These are phyloP conservation scores for Tetrax tetrax DNA, from an alignment of 2,113 vertebrate genomes.

Conservation along the genomic window DNA sequence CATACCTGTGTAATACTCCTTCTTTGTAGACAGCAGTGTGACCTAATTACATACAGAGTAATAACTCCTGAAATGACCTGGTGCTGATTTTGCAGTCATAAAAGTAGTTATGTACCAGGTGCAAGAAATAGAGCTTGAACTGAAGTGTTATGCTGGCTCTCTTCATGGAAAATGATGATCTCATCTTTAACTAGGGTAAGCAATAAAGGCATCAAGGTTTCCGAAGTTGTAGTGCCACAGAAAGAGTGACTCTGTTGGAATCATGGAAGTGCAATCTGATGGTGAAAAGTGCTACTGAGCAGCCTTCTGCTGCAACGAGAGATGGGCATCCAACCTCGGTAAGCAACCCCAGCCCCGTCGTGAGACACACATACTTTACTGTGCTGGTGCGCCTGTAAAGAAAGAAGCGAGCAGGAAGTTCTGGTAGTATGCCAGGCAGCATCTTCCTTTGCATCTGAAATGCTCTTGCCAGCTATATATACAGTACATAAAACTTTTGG, in stretches of 20 bases:
- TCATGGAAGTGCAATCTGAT: accelerated
- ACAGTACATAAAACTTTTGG: background rate
- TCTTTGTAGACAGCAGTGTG: background rate
- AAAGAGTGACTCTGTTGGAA: background rate
- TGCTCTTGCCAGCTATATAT: background rate
- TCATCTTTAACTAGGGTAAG: background rate
- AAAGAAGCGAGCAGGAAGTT: background rate
- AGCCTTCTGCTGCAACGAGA: background rate
- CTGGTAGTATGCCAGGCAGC: background rate
- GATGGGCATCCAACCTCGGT: too few relatives aligned
- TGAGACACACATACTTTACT: background rate
- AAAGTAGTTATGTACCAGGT: background rate
- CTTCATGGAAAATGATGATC: background rate
- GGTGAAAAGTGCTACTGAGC: background rate
- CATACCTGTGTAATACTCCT: background rate
- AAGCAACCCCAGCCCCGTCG: background rate
- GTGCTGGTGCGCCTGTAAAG: background rate
- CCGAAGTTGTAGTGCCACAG: background rate
- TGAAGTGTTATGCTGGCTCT: background rate
- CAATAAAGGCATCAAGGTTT: background rate
- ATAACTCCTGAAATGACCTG: background rate
- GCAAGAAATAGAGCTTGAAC: background rate
- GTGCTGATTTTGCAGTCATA: background rate
- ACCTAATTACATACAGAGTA: background rate
- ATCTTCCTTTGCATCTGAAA: background rate